Evolutionary conservation across 2,113 vertebrate genomes (phyloP).

Genomic region (Lamprologus ornatipinnis): DNA sequence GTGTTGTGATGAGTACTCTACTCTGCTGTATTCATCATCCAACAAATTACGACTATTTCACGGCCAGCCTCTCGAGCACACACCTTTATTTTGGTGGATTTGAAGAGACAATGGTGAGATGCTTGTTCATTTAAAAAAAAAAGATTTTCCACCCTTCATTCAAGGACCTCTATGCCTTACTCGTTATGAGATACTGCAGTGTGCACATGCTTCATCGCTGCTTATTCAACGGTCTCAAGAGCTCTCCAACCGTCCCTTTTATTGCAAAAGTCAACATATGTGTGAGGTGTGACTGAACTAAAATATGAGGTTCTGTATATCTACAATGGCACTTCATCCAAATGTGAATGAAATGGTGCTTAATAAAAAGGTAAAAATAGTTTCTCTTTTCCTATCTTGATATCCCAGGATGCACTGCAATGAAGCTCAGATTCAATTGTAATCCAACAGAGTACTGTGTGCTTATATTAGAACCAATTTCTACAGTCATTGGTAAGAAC

Average conservation of each 20-base stretch:
- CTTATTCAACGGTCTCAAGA: neutral
- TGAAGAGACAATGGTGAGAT: neutral
- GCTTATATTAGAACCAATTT: neutral
- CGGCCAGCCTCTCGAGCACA: neutral
- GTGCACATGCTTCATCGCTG: neutral
- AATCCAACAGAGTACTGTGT: neutral
- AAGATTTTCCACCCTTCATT: neutral
- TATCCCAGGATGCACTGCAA: neutral
- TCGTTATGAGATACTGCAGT: neutral
- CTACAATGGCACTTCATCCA: neutral
- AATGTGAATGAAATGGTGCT: neutral
- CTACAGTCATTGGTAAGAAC: neutral
- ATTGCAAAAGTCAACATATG: constrained; percentile 30
- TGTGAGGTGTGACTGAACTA: constrained; percentile 9
- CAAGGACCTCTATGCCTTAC: neutral
- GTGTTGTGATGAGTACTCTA: neutral
- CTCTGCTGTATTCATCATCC: neutral
- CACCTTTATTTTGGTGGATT: neutral
- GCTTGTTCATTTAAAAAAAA: neutral
- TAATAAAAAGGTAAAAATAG: neutral
- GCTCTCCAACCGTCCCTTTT: neutral
- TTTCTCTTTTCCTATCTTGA: neutral
- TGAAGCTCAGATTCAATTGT: neutral
- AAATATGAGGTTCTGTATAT: constrained; percentile 2
- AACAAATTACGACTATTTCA: neutral